Conservation (phyloP, 2,797 vertebrate genomes). For the Tadarida brasiliensis region DNA sequence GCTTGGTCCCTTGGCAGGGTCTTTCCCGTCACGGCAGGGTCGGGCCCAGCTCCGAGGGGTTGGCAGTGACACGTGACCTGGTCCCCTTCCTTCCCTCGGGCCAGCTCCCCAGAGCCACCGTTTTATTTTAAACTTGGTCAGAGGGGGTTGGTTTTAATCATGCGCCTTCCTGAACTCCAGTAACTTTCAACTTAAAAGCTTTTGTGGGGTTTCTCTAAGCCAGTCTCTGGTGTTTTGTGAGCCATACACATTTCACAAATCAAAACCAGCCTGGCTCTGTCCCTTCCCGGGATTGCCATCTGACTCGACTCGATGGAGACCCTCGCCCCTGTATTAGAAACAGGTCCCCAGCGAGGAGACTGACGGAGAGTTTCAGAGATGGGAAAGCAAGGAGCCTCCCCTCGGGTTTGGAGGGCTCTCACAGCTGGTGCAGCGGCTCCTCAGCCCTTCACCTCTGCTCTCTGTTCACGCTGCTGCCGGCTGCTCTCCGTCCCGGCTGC, state of each 20-base stretch:
- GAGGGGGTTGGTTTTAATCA: slow-evolving; percentile 84
- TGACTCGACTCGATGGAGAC: neutral
- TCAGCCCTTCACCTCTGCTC: neutral
- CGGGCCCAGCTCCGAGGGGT: slow-evolving; percentile 69
- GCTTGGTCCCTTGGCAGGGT: slow-evolving; percentile 60
- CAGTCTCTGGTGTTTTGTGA: slow-evolving; percentile 71
- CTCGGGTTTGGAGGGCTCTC: neutral
- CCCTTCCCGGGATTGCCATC: neutral
- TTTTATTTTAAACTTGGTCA: slow-evolving; percentile 81
- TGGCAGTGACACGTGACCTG: slow-evolving; percentile 56
- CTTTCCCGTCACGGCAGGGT: slow-evolving; percentile 72
- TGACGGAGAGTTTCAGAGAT: neutral
- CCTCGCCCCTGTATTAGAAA: slow-evolving; percentile 52
- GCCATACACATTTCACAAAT: slow-evolving; percentile 60
- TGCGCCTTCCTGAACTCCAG: slow-evolving; percentile 72
- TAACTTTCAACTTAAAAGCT: slow-evolving; percentile 79
- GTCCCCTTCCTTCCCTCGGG: slow-evolving; percentile 73
- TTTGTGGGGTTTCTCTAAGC: slow-evolving; percentile 69
- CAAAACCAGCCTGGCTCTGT: slow-evolving; percentile 21
- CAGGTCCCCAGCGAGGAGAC: neutral
- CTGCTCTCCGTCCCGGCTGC: too few species aligned
- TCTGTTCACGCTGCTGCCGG: neutral
- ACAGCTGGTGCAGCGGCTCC: neutral
- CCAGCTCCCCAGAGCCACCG: slow-evolving; percentile 68
- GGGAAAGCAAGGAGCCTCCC: neutral